Evolutionary conservation across 2,113 vertebrate genomes (phyloP), one percentile per base, ranked within the genome.

Genomic region (Trematocara macrostoma): DNA sequence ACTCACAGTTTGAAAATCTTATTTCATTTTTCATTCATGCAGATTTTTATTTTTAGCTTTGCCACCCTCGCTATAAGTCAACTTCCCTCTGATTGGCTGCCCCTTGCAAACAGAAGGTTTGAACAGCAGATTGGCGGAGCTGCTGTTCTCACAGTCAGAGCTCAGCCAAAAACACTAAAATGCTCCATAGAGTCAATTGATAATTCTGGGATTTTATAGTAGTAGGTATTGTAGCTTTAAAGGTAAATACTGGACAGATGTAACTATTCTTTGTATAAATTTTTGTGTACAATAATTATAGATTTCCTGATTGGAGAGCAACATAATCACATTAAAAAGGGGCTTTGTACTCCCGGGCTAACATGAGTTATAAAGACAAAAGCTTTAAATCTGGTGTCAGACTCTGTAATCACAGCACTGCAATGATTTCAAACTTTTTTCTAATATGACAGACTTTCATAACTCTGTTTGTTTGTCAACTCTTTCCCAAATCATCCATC

Each of bases 361-460:
- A 20, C 0, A 4, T 8, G 6, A 64, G 0, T 12, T 64, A 0
- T 64, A 64, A 34, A 47, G n/a, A 57, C 9, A 23, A 64, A 85
- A 71, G 56, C 57, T 87, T 67, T 64, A 29, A 74, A 76, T 64
- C 42, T 81, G 64, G 6, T 57, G 78, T 29, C 7, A 80, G 20
- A n/a, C 34, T 78, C 29, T 49, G 40, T 11, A 59, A 47, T 61
- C 5, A 47, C 52, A 40, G 18, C 20, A 49, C 67, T 78, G 69
- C 34, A 71, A 18, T 67, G 11, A 55, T 84, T 23, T 23, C n/a
- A 8, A 81, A 49, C 38, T n/a, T 59, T 55, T 47, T 47, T 40
- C 6, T n/a, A 14, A 40, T 14, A n/a, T 74, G 15, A 11, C 18
- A 23, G 18, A 81, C 34, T 83, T 69, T 76, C n/a, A 47, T 55